Evolutionary conservation across 2,113 vertebrate genomes (phyloP).

Genomic region (Aleadryas rufinucha): DNA sequence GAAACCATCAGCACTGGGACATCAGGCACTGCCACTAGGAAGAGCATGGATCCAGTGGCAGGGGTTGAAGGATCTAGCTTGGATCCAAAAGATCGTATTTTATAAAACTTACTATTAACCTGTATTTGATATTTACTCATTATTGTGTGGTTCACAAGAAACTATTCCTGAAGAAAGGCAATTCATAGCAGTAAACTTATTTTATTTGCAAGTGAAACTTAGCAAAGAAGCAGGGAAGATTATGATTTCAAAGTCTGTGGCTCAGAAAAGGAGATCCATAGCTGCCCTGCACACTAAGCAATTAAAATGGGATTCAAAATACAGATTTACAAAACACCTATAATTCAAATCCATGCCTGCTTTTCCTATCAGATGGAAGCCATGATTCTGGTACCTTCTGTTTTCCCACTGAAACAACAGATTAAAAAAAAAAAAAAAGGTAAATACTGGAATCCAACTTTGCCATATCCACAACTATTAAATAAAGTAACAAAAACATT

Average conservation of each 20-base stretch:
- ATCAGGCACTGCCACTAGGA: neutral
- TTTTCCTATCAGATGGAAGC: neutral
- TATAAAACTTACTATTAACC: neutral
- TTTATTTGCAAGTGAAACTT: neutral
- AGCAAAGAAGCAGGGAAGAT: neutral
- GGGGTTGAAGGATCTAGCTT: neutral
- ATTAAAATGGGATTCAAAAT: neutral
- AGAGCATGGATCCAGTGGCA: neutral
- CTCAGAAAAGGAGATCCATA: neutral
- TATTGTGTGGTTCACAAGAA: neutral
- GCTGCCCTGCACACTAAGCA: neutral
- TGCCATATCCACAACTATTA: neutral
- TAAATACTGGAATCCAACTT: neutral
- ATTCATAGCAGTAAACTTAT: neutral
- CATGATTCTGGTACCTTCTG: neutral
- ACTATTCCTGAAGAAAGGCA: neutral
- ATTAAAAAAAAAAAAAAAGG: neutral
- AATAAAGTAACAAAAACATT: neutral
- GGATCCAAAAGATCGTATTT: neutral
- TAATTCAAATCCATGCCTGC: neutral
- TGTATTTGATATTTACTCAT: neutral
- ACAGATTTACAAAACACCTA: neutral
- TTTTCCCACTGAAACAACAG: neutral
- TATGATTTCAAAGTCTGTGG: neutral
- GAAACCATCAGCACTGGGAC: neutral